Percentiles rank a stretch among this genome's conserved stretches.
Conservation (phyloP, 2,113 vertebrate genomes). For the Pachycephala philippinensis region DNA sequence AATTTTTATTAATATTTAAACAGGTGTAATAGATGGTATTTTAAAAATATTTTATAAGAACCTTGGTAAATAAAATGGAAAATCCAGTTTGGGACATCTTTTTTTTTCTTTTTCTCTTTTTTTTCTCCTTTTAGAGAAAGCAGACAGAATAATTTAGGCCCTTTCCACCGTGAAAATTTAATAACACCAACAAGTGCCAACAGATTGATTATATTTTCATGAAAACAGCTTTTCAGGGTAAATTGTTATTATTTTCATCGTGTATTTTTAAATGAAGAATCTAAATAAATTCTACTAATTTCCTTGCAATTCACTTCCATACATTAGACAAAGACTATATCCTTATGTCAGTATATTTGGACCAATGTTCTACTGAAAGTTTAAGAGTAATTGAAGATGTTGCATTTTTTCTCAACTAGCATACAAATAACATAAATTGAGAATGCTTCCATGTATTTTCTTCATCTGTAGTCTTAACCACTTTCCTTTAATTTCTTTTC, state of each 20-base stretch:
- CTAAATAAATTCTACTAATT: background rate
- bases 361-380: background rate
- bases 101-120: background rate
- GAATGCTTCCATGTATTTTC: background rate
- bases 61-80: background rate
- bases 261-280: background rate
- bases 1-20: background rate
- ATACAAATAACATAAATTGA: background rate
- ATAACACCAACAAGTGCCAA: background rate
- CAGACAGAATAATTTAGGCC: background rate
- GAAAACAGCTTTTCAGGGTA: background rate
- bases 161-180: background rate
- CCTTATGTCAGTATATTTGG: background rate
- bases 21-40: background rate
- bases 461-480: background rate
- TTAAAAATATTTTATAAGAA: background rate
- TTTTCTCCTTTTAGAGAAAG: background rate
- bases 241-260: background rate
- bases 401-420: background rate
- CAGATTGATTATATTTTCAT: background rate
- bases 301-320: background rate
- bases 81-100: background rate
- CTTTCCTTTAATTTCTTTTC: background rate
- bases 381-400: background rate
- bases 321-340: background rate